Evolutionary conservation across 1,140 invertebrate genomes (phyloP).

Genomic region (Cephus cinctus): DNA sequence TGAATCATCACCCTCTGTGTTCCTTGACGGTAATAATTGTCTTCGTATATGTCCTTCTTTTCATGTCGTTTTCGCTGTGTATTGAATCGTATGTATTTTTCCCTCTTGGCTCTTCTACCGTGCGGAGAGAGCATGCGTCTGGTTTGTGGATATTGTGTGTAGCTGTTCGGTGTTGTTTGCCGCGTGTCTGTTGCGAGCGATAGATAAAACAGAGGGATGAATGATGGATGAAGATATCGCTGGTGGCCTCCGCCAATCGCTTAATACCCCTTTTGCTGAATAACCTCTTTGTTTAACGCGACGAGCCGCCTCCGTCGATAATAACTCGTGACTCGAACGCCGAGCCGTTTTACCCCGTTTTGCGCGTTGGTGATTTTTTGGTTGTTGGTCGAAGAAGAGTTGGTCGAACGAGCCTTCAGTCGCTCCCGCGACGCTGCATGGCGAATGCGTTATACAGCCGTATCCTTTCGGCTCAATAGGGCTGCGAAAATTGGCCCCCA

Average conservation of each 20-base stretch:
- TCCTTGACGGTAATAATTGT: too few species aligned
- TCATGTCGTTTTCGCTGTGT: too few species aligned
- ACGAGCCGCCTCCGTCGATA: constrained; percentile 31
- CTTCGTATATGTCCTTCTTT: too few species aligned
- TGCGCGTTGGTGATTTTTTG: constrained; percentile 49
- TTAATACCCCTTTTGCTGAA: constrained; percentile 19
- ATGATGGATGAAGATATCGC: constrained; percentile 4
- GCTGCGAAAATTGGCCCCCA: constrained; percentile 60
- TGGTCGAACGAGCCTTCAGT: constrained; percentile 54
- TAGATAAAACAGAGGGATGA: constrained; percentile 11
- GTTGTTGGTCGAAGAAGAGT: constrained; percentile 52
- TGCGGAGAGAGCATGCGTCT: too few species aligned
- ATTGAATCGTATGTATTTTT: too few species aligned
- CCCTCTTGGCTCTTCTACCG: too few species aligned
- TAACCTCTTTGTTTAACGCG: constrained; percentile 31
- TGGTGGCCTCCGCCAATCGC: background rate
- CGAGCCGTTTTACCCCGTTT: constrained; percentile 47
- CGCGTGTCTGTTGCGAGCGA: too few species aligned
- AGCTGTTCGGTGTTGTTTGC: too few species aligned
- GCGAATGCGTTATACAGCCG: constrained; percentile 54
- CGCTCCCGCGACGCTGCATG: constrained; percentile 55
- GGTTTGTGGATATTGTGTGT: too few species aligned
- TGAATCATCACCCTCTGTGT: too few species aligned
- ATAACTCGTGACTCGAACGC: constrained; percentile 39
- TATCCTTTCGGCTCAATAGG: constrained; percentile 57